Conservation (phyloP, 2,888 invertebrate genomes). For the Acutogordius australiensis region DNA sequence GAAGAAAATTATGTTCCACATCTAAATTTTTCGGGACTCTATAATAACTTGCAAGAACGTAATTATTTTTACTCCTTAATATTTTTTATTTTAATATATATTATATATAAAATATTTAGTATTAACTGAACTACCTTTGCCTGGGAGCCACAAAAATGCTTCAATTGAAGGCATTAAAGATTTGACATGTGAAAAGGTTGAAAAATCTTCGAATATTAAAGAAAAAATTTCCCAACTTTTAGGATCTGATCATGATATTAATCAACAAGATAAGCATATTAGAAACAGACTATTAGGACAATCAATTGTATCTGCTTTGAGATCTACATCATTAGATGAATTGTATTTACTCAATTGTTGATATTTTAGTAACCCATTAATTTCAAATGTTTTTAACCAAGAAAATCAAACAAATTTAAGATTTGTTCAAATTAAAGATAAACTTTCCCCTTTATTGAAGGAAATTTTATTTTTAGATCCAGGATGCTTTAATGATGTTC, state of each 20-base stretch:
- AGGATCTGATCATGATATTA: background rate
- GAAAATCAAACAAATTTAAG: background rate
- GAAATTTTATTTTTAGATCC: slow-evolving; percentile 4
- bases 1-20: slow-evolving; percentile 11
- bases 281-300: background rate
- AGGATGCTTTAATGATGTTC: slow-evolving; percentile 8
- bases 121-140: background rate
- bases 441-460: background rate
- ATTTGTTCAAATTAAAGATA: background rate
- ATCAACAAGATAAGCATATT: background rate
- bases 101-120: background rate
- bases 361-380: background rate
- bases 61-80: background rate
- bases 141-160: background rate
- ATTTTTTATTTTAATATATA: background rate
- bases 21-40: slow-evolving; percentile 1
- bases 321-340: slow-evolving; percentile 10
- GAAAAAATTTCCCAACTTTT: background rate
- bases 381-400: slow-evolving; percentile 1
- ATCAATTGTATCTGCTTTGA: slow-evolving; percentile 6
- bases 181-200: background rate
- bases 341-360: background rate
- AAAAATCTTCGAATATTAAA: background rate
- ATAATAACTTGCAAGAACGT: slow-evolving; percentile 7
- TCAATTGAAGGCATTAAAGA: background rate